Percentiles rank a stretch among this genome's conserved stretches.
Evolutionary conservation across 1,140 invertebrate species (phyloP).

Genomic region (Episyrphus balteatus): DNA sequence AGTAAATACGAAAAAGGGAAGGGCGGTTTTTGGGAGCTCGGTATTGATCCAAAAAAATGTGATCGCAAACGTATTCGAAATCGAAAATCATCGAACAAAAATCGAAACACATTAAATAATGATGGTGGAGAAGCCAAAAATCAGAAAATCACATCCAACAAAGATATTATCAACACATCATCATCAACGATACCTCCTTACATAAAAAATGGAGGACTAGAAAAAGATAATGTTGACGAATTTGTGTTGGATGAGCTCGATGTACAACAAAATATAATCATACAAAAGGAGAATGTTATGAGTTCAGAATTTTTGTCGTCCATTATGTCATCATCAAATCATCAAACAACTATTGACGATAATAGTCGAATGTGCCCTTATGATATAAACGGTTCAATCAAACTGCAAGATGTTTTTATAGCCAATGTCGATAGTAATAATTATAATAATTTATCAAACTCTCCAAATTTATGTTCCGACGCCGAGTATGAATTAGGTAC

Average conservation of each 20-base stretch:
- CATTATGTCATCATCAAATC: too few species aligned
- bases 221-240: not conserved
- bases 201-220: not conserved
- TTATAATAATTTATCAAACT: too few species aligned
- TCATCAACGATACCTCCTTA: not conserved
- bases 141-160: too few species aligned
- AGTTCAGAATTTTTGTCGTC: too few species aligned
- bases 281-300: not conserved
- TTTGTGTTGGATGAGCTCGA: slow-evolving; percentile 3
- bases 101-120: not conserved
- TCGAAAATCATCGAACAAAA: slow-evolving; percentile 14
- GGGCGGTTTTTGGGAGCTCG: slow-evolving; percentile 34
- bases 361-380: too few species aligned
- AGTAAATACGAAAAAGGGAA: slow-evolving; percentile 34
- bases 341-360: too few species aligned
- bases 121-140: too few species aligned
- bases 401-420: too few species aligned
- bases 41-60: slow-evolving; percentile 29
- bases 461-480: too few species aligned
- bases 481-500: slow-evolving; percentile 15
- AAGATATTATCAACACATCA: not conserved
- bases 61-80: slow-evolving; percentile 31
- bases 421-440: too few species aligned
- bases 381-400: too few species aligned
- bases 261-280: slow-evolving; percentile 5